Evolutionary conservation across 1,140 invertebrate species (phyloP).

Genomic region (Zaprionus ornatus): DNA sequence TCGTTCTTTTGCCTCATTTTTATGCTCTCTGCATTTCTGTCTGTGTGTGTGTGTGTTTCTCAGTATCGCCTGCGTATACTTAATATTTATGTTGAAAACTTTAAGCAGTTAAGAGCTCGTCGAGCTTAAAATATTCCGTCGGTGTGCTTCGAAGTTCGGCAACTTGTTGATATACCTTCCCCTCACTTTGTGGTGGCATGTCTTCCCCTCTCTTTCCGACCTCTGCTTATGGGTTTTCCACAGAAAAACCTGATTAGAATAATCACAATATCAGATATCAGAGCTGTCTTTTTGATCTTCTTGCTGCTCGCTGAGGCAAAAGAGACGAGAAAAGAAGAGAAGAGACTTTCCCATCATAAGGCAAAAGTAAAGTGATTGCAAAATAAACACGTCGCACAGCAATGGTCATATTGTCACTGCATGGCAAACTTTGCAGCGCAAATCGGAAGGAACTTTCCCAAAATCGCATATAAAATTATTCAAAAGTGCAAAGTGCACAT

Average conservation of each 20-base stretch:
- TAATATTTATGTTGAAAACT: slow-evolving; percentile 81
- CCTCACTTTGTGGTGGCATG: slow-evolving; percentile 17
- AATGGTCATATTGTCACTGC: neutral
- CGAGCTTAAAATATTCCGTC: slow-evolving; percentile 74
- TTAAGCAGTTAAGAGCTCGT: slow-evolving; percentile 78
- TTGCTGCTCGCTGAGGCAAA: neutral
- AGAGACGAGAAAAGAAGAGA: too few species aligned
- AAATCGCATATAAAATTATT: slow-evolving; percentile 52
- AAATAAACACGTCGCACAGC: neutral
- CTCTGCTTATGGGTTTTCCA: slow-evolving; percentile 9
- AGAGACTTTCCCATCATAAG: neutral
- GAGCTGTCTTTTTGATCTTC: slow-evolving; percentile 57
- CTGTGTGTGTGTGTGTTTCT: slow-evolving; percentile 15
- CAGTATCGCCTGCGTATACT: slow-evolving; percentile 66
- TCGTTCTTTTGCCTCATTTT: slow-evolving; percentile 38
- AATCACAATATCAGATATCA: slow-evolving; percentile 54
- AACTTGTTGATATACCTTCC: slow-evolving; percentile 77
- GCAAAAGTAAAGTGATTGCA: slow-evolving; percentile 6
- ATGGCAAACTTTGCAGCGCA: neutral
- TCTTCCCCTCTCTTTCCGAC: neutral
- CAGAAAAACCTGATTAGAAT: slow-evolving; percentile 59
- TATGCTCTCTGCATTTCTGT: slow-evolving; percentile 46
- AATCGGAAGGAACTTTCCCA: slow-evolving; percentile 7
- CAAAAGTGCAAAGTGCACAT: slow-evolving; percentile 72
- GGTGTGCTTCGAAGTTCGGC: slow-evolving; percentile 65